Evolutionary conservation across 1,140 invertebrate genomes (phyloP), one percentile per base, ranked within the genome.

Genomic region (Idris sp.): DNA sequence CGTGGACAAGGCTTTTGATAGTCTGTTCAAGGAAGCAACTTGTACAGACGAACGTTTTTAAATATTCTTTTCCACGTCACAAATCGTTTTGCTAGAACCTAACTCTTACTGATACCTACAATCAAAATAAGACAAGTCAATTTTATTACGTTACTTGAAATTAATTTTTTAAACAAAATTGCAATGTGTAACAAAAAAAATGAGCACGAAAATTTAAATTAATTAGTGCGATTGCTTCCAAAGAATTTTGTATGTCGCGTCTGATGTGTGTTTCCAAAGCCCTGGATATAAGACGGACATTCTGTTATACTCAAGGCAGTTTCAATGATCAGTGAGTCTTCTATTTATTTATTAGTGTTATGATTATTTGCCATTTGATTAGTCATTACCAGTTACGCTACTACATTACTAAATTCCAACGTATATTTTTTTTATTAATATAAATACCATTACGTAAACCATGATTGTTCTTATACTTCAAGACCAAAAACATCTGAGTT

Each of bases 1-100:
- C 80, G 91, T 93, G 49, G 93, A 94, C 77, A 90, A 92, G 84
- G 92, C 91, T 33, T 94, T 94, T 84, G 92, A 94, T 77, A 91
- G 92, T 84, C 87, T 94, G 53, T 93, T 93, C 87, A 82, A 83
- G 19, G 85, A 87, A 68, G 79, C 83, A 7, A 86, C 81, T 9
- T 78, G 75, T 7, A 38, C 77, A 25, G 83, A 86, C 36, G 72
- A 77, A 61, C 78, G 76, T 14, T 77, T 53, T 38, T 85, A 74
- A 43, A 30, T 8, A 9, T 33, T 7, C 14, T 30, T 56, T 22
- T 18, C 41, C 19, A 26, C 13, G 10, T 35, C 16, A 49, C 13
- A 40, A 72, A 56, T 49, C 18, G 54, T 46, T 67, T 58, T 53
- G 58, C 18, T 59, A 51, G 54, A 35, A 19, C 25, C 16, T 62